Evolutionary conservation across 2,113 vertebrate genomes (phyloP).

Genomic region (Triplophysa rosa): DNA sequence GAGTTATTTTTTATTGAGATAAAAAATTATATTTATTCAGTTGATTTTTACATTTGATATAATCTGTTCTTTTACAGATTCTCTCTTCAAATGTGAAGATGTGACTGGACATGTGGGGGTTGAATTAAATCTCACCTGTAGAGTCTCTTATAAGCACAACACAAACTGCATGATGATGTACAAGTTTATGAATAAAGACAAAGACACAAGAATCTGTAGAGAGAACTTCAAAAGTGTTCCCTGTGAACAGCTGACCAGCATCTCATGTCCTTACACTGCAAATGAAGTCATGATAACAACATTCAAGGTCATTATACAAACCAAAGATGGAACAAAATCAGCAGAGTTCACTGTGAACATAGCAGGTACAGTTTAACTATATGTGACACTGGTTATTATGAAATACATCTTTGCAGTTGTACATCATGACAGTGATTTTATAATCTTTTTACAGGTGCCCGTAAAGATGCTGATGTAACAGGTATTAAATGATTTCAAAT

Average conservation of each 20-base stretch:
- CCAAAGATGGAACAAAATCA: rapidly evolving
- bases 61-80: not conserved
- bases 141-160: rapidly evolving
- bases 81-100: not conserved
- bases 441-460: not conserved
- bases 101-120: not conserved
- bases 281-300: rapidly evolving
- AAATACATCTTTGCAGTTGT: not conserved
- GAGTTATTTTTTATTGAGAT: too few species aligned
- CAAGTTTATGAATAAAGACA: not conserved
- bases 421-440: not conserved
- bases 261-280: not conserved
- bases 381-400: not conserved
- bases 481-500: too few species aligned
- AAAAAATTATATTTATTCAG: not conserved
- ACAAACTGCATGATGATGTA: rapidly evolving
- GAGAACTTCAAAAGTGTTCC: rapidly evolving
- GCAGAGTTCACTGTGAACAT: not conserved
- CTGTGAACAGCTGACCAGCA: not conserved
- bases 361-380: not conserved
- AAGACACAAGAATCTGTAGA: rapidly evolving
- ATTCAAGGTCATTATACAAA: not conserved
- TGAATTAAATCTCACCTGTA: not conserved
- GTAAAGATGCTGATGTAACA: too few species aligned
- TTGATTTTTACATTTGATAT: too few species aligned